Base-by-base conservation (phyloP, 1,140 invertebrate species). In the Macrotrachela quadricornifera region DNA sequence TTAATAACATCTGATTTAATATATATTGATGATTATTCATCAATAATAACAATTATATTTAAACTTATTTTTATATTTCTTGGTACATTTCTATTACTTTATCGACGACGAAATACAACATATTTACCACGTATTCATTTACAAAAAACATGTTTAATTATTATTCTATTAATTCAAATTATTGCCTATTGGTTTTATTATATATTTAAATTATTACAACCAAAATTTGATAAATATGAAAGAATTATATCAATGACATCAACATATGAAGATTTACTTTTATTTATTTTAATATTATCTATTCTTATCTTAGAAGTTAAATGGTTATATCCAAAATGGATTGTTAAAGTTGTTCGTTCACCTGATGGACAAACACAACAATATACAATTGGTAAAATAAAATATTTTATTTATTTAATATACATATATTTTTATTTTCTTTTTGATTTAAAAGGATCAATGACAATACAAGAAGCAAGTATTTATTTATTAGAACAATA, bases 101-200 rank as follows among this genome's bases (percentile, higher is more conserved):
- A 72, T 57, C 58, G 64, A 17, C 62, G 60, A 36, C 63, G 63
- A 6, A 61, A 63, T 46, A 36, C 15, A 17, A 81, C 84, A 21
- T 85, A 82, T n/a, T 78, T 95, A 74, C 91, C 91, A 9, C 74
- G 90, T 57, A 81, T 95, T 60, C 90, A 86, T 70, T 74, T 92
- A 41, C 87, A 90, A 63, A 76, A 86, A 61, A 80, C 85, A 0
- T 76, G 85, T 57, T 80, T 92, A 17, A 71, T 92, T 46, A 75
- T 86, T 13, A 76, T 95, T 39, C 78, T 91, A n/a, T 78, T 87
- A 47, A 76, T 95, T 12, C 83, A 88, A 64, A 85, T 81, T 52
- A 88, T 92, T 72, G 80, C 86, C 14, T 94, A 87, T 71, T 97
- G 91, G 90, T 72, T 96, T 0, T 96, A 96, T 68, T 97, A 94